Base-by-base conservation (phyloP, 2,888 invertebrate genomes). In the Cataglyphis rosenhaueri region DNA sequence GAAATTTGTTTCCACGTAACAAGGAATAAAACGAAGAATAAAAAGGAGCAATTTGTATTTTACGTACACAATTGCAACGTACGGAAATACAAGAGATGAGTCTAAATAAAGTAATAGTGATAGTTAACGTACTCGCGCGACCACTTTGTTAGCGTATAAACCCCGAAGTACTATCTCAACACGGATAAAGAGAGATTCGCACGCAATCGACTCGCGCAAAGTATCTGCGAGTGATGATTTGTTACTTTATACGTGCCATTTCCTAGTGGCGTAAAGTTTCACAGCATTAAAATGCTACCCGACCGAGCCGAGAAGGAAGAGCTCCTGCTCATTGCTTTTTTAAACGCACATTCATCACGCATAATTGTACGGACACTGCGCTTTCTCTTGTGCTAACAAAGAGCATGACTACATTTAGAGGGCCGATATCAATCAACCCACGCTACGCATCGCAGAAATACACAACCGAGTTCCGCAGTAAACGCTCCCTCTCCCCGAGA, bases 271-370 rank as follows among this genome's bases (percentile, higher is more conserved):
- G 73, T 84, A 84, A 90, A 91, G 86, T 89, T 92, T 92, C 92
- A 88, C 90, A 91, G 86, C 86, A 89, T 90, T 90, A 89, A 78
- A 78, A 83, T 81, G 82, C 66, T 85, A 85, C 85, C 89, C 90
- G 89, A 84, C 83, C 85, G 81, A 65, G n/a, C 65, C 64, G 76
- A 84, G 79, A 87, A 85, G 84, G 82, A 87, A 84, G 52, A 32
- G 76, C 38, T n/a, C 52, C n/a, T 8, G 62, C 74, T 78, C 71
- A 8, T 52, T 64, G 21, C 38, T 81, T 81, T 62, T 81, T 81
- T 52, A 79, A 79, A 52, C 18, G 41, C 81, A 41, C 29, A 52
- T 74, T 81, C 81, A 62, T 64, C 48, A 48, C 68, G 15, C 59
- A 12, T 57, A 81, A 78, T 76, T 76, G 64, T 44, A 64, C 55